Evolutionary conservation across 2,888 invertebrate species (phyloP).

Genomic region (Glyphotaelius pellucidus): DNA sequence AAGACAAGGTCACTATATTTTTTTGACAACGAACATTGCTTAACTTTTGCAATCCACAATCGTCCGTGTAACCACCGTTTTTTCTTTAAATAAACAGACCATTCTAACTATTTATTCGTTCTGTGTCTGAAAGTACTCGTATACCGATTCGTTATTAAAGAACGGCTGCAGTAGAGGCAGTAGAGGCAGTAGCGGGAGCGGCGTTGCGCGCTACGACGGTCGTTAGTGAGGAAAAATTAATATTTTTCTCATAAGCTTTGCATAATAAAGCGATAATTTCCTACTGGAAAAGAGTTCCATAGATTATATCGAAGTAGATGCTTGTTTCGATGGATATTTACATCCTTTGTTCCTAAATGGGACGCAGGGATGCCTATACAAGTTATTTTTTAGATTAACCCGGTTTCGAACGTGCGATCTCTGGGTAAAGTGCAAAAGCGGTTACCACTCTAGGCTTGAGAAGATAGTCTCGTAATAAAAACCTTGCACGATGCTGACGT

Average conservation of each 20-base stretch:
- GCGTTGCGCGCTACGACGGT: slow-evolving; percentile 62
- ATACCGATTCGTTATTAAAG: slow-evolving; percentile 65
- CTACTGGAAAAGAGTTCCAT: slow-evolving; percentile 64
- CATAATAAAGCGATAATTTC: slow-evolving; percentile 66
- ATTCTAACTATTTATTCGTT: slow-evolving; percentile 10
- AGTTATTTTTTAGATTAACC: too few species aligned
- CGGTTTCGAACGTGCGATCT: neutral
- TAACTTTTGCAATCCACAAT: neutral
- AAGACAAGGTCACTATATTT: too few species aligned
- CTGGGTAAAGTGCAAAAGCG: neutral
- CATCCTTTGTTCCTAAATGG: slow-evolving; percentile 17
- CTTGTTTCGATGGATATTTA: slow-evolving; percentile 40
- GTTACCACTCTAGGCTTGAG: neutral
- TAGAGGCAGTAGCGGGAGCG: slow-evolving; percentile 27
- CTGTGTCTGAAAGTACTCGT: slow-evolving; percentile 54
- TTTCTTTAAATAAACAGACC: neutral
- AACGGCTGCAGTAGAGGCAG: slow-evolving; percentile 62
- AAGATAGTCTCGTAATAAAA: too few species aligned
- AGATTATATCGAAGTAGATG: slow-evolving; percentile 59
- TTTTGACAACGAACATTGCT: neutral
- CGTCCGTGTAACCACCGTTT: neutral
- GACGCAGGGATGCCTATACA: neutral
- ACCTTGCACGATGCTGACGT: too few species aligned
- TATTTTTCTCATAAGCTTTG: slow-evolving; percentile 67
- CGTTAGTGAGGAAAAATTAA: slow-evolving; percentile 66